phyloP scores from a whole-genome alignment of 35 echinoderm and acorn worm genomes.

The Ophioderma brevispina region DNA sequence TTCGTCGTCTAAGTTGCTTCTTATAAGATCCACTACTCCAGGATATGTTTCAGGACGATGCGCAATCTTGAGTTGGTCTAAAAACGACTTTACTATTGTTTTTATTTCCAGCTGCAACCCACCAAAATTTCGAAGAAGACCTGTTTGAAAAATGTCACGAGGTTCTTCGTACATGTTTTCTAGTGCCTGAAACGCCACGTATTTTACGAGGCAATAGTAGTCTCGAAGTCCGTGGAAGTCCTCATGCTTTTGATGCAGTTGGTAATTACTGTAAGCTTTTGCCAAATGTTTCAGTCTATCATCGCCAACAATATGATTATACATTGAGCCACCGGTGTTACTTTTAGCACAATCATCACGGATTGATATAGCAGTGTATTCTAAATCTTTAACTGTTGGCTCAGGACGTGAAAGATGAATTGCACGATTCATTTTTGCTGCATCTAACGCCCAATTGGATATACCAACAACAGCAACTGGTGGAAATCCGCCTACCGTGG shows the following conservation, averaged over 20 bases:
- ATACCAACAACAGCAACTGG: conserved; percentile 48
- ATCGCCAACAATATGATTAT: neutral
- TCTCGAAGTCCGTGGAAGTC: conserved; percentile 44
- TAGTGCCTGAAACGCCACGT: neutral
- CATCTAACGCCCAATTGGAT: conserved; percentile 57
- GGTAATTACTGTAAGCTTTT: conserved; percentile 19
- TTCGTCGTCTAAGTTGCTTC: conserved; percentile 3
- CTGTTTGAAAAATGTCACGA: neutral
- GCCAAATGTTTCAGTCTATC: conserved; percentile 2
- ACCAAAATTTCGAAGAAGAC: conserved; percentile 43
- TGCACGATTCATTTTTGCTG: conserved; percentile 62
- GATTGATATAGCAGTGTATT: conserved; percentile 37
- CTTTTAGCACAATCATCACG: conserved; percentile 12
- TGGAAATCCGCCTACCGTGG: conserved; percentile 24
- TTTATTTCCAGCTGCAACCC: neutral
- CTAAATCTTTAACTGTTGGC: conserved; percentile 31
- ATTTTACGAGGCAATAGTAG: conserved; percentile 40
- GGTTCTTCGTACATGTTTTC: neutral
- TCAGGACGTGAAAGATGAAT: conserved; percentile 39
- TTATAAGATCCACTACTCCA: neutral
- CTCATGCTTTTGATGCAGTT: neutral
- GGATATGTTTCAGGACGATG: neutral
- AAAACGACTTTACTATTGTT: conserved; percentile 14
- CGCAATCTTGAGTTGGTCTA: neutral
- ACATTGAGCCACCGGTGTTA: neutral